These are phyloP conservation scores for Tachina grossa DNA, from an alignment of 2,888 invertebrate species.

Conservation along the genomic window DNA sequence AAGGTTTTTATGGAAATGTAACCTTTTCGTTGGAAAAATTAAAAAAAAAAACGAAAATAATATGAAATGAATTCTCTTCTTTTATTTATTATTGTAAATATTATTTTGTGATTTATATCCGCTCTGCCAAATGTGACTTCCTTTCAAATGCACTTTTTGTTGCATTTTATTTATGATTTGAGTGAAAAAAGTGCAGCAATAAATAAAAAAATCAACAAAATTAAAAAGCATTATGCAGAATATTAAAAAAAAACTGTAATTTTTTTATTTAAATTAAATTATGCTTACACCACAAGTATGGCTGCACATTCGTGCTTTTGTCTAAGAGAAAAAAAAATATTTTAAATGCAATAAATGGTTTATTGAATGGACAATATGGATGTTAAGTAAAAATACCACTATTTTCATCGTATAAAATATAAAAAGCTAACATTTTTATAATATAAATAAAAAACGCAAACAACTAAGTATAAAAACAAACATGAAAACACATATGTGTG, in stretches of 20 bases:
- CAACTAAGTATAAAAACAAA: background rate
- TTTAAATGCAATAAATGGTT: constrained; percentile 55
- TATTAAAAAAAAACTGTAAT: background rate
- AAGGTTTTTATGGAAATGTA: constrained; percentile 58
- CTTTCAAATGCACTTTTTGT: constrained; percentile 62
- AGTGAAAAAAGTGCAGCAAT: constrained; percentile 31
- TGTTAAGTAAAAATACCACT: background rate
- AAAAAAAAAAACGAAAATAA: constrained; percentile 8
- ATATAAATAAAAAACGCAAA: background rate
- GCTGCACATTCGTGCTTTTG: constrained; percentile 44
- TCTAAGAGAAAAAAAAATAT: constrained; percentile 2
- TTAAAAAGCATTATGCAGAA: constrained; percentile 33
- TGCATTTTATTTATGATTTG: constrained; percentile 38
- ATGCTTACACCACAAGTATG: constrained; percentile 60
- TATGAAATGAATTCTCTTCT: constrained; percentile 34
- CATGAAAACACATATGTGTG: background rate
- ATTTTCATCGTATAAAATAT: constrained; percentile 1
- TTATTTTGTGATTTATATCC: constrained; percentile 73
- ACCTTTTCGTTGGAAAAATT: constrained; percentile 51
- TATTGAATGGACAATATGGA: constrained; percentile 56
- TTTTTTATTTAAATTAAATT: constrained; percentile 59
- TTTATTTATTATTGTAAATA: constrained; percentile 57
- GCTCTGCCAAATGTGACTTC: constrained; percentile 72
- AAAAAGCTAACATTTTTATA: background rate
- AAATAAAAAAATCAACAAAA: constrained; percentile 17